Percentiles rank a stretch among this genome's conserved stretches.
Evolutionary conservation across 2,888 invertebrate species (phyloP).

Genomic region (Pelosia muscerda): DNA sequence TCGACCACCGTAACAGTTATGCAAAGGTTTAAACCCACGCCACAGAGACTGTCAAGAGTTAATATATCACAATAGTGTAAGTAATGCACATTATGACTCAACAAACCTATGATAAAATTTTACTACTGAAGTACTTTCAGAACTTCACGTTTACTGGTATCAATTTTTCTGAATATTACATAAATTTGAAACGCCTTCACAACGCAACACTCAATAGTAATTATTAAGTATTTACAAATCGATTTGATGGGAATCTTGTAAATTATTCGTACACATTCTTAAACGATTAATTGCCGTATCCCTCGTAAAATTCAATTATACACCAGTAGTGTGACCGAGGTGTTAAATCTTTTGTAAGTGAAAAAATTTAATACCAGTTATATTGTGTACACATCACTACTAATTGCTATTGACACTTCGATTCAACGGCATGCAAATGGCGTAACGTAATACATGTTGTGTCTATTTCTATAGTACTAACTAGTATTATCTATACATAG

Average conservation of each 20-base stretch:
- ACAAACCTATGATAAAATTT: slow-evolving; percentile 1
- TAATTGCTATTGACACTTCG: slow-evolving; percentile 63
- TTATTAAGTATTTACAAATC: slow-evolving; percentile 20
- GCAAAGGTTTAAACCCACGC: no score
- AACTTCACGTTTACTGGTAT: not conserved
- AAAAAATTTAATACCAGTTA: slow-evolving; percentile 45
- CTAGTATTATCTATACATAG: no score
- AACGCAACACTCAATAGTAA: slow-evolving; percentile 8
- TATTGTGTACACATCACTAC: slow-evolving; percentile 48
- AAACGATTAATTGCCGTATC: slow-evolving; percentile 22
- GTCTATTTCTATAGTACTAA: slow-evolving; percentile 24
- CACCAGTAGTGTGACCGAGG: slow-evolving; percentile 36
- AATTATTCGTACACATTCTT: slow-evolving; percentile 19
- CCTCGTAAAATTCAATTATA: slow-evolving; percentile 29
- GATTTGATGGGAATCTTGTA: slow-evolving; percentile 22
- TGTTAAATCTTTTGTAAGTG: slow-evolving; percentile 36
- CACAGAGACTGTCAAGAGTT: no score
- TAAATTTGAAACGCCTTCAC: slow-evolving; percentile 10
- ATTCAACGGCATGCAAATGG: slow-evolving; percentile 30
- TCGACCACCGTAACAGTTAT: no score
- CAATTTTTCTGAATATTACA: slow-evolving; percentile 11
- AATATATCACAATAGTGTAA: no score
- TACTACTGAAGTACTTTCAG: not conserved
- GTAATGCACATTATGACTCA: not conserved
- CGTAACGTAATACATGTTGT: slow-evolving; percentile 42